These are phyloP conservation scores for Gymnoscelis rufifasciata DNA, from an alignment of 2,888 invertebrate species.

Conservation along the genomic window DNA sequence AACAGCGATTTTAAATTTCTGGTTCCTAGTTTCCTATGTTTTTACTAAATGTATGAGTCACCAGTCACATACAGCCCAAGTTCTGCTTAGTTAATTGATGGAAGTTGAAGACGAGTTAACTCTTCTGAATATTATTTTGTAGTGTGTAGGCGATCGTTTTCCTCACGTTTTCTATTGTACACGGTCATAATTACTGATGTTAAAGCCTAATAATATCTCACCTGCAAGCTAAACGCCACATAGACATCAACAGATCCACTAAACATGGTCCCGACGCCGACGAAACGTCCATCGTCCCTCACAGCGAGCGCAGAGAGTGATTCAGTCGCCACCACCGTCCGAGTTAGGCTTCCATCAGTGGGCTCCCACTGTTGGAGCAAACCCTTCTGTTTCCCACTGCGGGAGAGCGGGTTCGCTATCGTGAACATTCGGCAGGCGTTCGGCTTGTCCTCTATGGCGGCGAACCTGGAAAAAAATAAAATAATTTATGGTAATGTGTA, in stretches of 20 bases:
- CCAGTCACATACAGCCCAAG: too few species aligned
- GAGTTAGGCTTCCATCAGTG: constrained; percentile 77
- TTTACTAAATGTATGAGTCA: too few species aligned
- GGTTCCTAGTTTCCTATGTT: too few species aligned
- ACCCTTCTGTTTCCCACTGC: constrained; percentile 85
- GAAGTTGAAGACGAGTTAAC: too few species aligned
- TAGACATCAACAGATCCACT: constrained; percentile 94
- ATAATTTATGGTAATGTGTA: neutral
- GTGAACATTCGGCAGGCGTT: constrained; percentile 85
- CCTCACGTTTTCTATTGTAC: too few species aligned
- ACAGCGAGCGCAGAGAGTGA: constrained; percentile 91
- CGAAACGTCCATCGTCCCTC: constrained; percentile 93
- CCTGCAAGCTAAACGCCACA: constrained; percentile 94
- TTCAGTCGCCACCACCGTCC: constrained; percentile 82
- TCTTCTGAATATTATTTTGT: too few species aligned
- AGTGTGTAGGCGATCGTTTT: too few species aligned
- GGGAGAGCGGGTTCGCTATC: constrained; percentile 87
- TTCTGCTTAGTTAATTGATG: too few species aligned
- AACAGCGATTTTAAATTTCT: too few species aligned
- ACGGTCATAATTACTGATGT: too few species aligned
- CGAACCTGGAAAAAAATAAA: constrained; percentile 74
- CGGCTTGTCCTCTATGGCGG: constrained; percentile 83
- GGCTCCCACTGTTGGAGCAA: constrained; percentile 87
- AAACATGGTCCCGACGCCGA: constrained; percentile 96
- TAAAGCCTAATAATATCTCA: constrained; percentile 45